Evolutionary conservation across 1,140 invertebrate species (phyloP).

Genomic region (Leptinotarsa lineolata): DNA sequence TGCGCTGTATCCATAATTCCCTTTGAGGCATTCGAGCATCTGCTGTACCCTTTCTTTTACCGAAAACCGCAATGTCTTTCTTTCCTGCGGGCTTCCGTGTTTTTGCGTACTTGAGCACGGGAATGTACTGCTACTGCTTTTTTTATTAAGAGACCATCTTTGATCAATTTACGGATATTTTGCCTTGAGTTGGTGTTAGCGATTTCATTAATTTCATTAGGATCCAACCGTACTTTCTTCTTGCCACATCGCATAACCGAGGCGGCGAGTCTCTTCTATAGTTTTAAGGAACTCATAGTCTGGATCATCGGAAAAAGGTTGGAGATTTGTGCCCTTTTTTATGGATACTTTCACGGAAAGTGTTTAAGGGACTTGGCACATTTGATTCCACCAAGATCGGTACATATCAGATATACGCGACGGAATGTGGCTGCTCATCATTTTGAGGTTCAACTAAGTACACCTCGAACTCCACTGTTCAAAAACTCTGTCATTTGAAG

Average conservation of each 20-base stretch:
- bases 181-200: constrained; percentile 98
- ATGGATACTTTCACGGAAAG: too few relatives aligned
- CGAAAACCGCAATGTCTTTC: constrained; percentile 98
- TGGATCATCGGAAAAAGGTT: too few relatives aligned
- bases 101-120: constrained; percentile 93
- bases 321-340: too few relatives aligned
- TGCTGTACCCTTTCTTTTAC: constrained; percentile 98
- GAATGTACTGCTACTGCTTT: constrained; percentile 99
- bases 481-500: too few relatives aligned
- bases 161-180: constrained; percentile 98
- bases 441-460: too few relatives aligned
- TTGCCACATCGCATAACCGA: constrained; percentile 98
- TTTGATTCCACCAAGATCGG: too few relatives aligned
- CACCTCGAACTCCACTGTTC: too few relatives aligned
- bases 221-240: constrained; percentile 99
- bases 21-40: constrained; percentile 99
- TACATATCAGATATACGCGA: too few relatives aligned
- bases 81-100: constrained; percentile 93
- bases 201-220: constrained; percentile 99
- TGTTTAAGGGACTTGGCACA: too few relatives aligned
- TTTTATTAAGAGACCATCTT: constrained; percentile 99
- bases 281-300: constrained; percentile 80
- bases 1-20: constrained; percentile 97
- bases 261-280: constrained; percentile 98
- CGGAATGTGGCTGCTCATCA: too few relatives aligned